Evolutionary conservation across 2,113 vertebrate species (phyloP).

Genomic region (Acinonyx jubatus): DNA sequence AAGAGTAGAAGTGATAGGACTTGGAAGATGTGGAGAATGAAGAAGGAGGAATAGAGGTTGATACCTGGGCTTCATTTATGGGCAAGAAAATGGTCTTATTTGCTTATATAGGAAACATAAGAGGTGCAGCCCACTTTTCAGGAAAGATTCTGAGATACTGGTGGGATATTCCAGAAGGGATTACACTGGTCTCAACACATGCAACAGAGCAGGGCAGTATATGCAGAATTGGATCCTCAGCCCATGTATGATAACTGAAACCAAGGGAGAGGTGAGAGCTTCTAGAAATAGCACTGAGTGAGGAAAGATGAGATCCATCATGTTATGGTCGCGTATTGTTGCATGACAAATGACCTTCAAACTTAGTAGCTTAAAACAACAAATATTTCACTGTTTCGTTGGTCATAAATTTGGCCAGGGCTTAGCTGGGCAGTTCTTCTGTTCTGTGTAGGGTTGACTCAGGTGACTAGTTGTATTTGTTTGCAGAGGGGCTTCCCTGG

Average conservation of each 20-base stretch:
- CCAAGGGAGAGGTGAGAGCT: not conserved
- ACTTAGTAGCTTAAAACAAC: not conserved
- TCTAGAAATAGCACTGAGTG: not conserved
- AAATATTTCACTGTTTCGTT: not conserved
- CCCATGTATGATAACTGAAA: not conserved
- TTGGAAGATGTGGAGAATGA: not conserved
- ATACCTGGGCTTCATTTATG: not conserved
- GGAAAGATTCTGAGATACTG: not conserved
- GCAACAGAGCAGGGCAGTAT: not conserved
- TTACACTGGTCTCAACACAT: not conserved
- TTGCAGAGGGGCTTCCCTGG: too few species aligned
- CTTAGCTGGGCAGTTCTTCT: not conserved
- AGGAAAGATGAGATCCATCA: not conserved
- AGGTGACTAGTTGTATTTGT: not conserved
- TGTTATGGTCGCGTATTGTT: too few species aligned
- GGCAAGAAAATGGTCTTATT: not conserved
- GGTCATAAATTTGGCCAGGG: not conserved
- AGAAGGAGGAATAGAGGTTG: not conserved
- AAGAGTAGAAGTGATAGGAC: not conserved
- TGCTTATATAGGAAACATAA: not conserved
- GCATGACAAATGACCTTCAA: not conserved
- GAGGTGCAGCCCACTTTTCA: not conserved
- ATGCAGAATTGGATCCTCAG: not conserved
- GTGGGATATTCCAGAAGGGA: not conserved
- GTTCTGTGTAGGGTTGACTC: not conserved